Percentiles rank a stretch among this genome's conserved stretches.
Conservation (phyloP, 2,888 invertebrate species). For the Patella ulyssiponensis region DNA sequence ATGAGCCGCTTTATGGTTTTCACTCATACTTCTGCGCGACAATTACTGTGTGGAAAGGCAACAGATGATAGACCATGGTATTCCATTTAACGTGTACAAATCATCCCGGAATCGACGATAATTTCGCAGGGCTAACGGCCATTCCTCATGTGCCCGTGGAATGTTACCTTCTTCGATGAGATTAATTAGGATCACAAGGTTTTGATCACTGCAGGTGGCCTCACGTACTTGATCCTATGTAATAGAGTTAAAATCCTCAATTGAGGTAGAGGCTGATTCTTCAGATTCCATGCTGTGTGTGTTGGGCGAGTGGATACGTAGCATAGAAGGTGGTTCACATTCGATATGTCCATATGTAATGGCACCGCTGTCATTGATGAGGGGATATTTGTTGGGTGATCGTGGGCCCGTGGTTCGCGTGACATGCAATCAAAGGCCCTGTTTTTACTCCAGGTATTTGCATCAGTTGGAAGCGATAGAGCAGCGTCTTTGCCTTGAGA, state of each 20-base stretch:
- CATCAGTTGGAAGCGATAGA: too few relatives aligned
- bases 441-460: conserved; percentile 16
- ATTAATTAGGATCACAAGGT: conserved; percentile 24
- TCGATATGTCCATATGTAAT: neutral
- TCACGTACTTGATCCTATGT: conserved; percentile 42
- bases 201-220: conserved; percentile 37
- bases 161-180: conserved; percentile 19
- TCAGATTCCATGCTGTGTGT: neutral
- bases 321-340: neutral
- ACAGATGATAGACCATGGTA: conserved; percentile 50
- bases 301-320: neutral
- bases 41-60: conserved; percentile 50
- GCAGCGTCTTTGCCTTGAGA: conserved; percentile 38
- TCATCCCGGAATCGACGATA: conserved; percentile 28
- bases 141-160: conserved; percentile 19
- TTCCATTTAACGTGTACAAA: conserved; percentile 39
- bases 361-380: neutral
- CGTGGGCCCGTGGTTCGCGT: conserved; percentile 27
- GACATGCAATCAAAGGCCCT: conserved; percentile 29
- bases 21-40: conserved; percentile 50
- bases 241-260: conserved; percentile 26
- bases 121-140: conserved; percentile 26
- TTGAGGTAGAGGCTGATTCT: neutral
- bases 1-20: conserved; percentile 52
- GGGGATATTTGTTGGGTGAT: neutral